Base-by-base conservation (phyloP, 2,888 invertebrate genomes). In the Lithophane leautieri region DNA sequence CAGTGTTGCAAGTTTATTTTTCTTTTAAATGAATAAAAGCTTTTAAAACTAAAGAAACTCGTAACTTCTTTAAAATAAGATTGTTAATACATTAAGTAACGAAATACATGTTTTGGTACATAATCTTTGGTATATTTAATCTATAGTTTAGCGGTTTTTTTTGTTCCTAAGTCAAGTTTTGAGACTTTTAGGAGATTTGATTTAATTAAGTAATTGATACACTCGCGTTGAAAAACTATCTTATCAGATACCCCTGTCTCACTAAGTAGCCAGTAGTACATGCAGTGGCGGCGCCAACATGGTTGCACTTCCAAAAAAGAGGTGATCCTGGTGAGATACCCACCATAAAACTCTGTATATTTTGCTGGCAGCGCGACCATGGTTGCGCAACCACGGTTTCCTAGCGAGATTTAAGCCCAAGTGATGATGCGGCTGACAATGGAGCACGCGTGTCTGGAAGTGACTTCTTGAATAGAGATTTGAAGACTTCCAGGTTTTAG, bases 61-160 rank as follows among this genome's bases (percentile, higher is more conserved):
- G 42, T 4, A 50, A 28, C 2, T 40, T 74, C 4, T 56, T 65
- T 47, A 44, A 22, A 62, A 54, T 74, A 25, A 12, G 16, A 56
- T 56, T 47, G 16, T 54, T 50, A 56, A 75, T 63, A 56, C 56
- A 56, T 40, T 28, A 9, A 62, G 40, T 44, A 40, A 54, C 7
- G 1, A 52, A 72, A n/a, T 19, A 16, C 34, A 25, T 12, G 25
- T 62, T 62, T 74, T 61, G n/a, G 52, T n/a, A 34, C 22, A 61
- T 14, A n/a, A 44, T 52, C 11, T 73, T 74, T 73, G 12, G n/a
- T 22, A 8, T 50, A 61, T 22, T 28, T n/a, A 16, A 52, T 61
- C 0, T 9, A 11, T 7, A 19, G 3, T 52, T 44, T 0, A 42
- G 12, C 9, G 4, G 19, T 19, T 7, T 8, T 44, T 22, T 44